phyloP scores from a whole-genome alignment of 2,888 invertebrate genomes.

The Euproctis similis region DNA sequence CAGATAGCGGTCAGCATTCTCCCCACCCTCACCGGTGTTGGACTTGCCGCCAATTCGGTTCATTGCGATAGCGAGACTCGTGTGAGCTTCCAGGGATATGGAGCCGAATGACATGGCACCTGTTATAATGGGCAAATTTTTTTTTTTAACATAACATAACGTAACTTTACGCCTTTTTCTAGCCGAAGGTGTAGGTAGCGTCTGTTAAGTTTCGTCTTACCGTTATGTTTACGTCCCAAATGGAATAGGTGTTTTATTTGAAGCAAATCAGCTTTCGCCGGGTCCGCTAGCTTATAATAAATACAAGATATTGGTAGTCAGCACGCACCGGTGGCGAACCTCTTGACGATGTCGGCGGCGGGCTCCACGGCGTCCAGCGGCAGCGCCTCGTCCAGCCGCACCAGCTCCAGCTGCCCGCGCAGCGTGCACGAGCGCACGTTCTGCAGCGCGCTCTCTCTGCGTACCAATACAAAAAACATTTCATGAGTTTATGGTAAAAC shows the following conservation, averaged over 20 bases:
- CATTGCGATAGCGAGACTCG: constrained; percentile 97
- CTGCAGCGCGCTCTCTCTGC: constrained; percentile 89
- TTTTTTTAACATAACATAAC: too few species aligned
- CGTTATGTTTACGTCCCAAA: too few species aligned
- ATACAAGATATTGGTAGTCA: too few species aligned
- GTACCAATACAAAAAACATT: background rate
- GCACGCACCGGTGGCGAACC: constrained; percentile 88
- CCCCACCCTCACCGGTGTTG: constrained; percentile 98
- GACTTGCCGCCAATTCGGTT: constrained; percentile 98
- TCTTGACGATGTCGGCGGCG: constrained; percentile 95
- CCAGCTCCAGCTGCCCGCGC: constrained; percentile 93
- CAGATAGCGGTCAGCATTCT: constrained; percentile 86
- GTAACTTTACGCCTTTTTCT: too few species aligned
- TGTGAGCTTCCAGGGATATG: constrained; percentile 97
- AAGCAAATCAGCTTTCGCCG: too few species aligned
- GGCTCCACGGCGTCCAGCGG: constrained; percentile 93
- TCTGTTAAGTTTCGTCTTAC: too few species aligned
- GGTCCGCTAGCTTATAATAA: too few species aligned
- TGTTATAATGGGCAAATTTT: constrained; percentile 25
- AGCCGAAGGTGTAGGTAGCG: too few species aligned
- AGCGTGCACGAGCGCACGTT: constrained; percentile 91
- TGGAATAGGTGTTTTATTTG: too few species aligned
- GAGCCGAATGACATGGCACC: constrained; percentile 98
- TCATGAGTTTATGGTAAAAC: background rate
- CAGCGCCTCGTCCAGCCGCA: constrained; percentile 84